Base-by-base conservation (phyloP, 1,140 invertebrate species). In the Lasaia peninsularis region DNA sequence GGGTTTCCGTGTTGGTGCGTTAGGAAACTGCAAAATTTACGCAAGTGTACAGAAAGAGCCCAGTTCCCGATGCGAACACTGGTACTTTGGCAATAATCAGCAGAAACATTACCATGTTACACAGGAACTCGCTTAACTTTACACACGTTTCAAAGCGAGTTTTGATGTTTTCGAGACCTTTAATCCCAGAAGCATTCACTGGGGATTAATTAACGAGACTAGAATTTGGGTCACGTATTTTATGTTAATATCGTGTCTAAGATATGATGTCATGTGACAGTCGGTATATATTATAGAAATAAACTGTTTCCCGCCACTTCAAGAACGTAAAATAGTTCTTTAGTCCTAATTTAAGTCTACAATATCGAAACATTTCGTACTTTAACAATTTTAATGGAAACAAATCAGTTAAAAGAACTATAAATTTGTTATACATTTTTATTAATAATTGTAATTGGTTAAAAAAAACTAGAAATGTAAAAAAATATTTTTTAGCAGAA, bases 151-250 rank as follows among this genome's bases (percentile, higher is more conserved):
- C 57, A 58, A 65, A 70, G 61, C 61, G 62, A 65, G 53, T 69
- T 67, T 65, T 67, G 62, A 65, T 74, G 71, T 69, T 71, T 64
- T 62, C 56, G 62, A 65, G 64, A 71, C 64, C 69, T 74, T 69
- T 69, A 61, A 65, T 69, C 69, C 52, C 37, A 44, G 31, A 58
- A 48, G 55, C 58, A 54, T 63, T 60, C 21, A 56, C 14, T 32
- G 32, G 37, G 50, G 33, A 58, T 55, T 58, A 37, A 66, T 60
- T 57, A 53, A n/a, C 32, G 14, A 8, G 48, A 11, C 18, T 16
- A 40, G 32, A 33, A 63, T 44, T 53, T 55, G 16, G 62, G 57
- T 63, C 62, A 55, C 28, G 31, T 11, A 10, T 52, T 32, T 56
- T 56, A 32, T 48, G 28, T 28, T 31, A 24, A 16, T n/a, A 56